Evolutionary conservation across 2,888 invertebrate genomes (phyloP), one percentile per base, ranked within the genome.

Genomic region (Furcula furcula): DNA sequence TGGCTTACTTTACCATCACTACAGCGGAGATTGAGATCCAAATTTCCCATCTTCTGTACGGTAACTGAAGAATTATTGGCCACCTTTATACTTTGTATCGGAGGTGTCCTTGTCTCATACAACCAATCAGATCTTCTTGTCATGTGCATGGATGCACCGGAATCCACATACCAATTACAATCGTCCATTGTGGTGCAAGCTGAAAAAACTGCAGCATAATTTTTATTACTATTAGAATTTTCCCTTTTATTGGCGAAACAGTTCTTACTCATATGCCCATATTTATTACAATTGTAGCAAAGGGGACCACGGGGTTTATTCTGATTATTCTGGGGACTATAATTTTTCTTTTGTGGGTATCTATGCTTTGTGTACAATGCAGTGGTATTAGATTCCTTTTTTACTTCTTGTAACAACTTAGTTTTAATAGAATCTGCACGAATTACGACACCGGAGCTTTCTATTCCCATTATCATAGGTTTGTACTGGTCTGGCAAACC

Each of bases 71-170:
- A 20, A 6, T 16, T 16, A 16, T 16, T 16, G 16, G 16, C 16
- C 16, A 16, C 16, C 16, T 16, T 16, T 4, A 20, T 20, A 20
- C 20, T 20, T 20, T 20, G 7, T 20, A 20, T 20, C 20, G 20
- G 20, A 20, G 20, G 20, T 20, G 20, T 20, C 7, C 7, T 20
- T 7, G 20, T 20, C 4, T 20, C 7, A 20, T 20, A 16, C 3
- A 16, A 6, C 16, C 16, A 29, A 7, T 18, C 18, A 4, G 16
- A 11, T 18, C 19, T 16, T 6, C 9, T 29, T 3, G 19, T 19
- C 48, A 56, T 55, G 12, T 59, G 56, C 41, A 39, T 39, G 5
- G 55, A 30, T 0, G 56, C 53, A 0, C 51, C 55, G 0, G 57
- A 57, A 27, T 57, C 54, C 0, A 60, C 31, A 22, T 30, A 30